Conservation (phyloP, 2,797 vertebrate species). For the Carduelis carduelis region DNA sequence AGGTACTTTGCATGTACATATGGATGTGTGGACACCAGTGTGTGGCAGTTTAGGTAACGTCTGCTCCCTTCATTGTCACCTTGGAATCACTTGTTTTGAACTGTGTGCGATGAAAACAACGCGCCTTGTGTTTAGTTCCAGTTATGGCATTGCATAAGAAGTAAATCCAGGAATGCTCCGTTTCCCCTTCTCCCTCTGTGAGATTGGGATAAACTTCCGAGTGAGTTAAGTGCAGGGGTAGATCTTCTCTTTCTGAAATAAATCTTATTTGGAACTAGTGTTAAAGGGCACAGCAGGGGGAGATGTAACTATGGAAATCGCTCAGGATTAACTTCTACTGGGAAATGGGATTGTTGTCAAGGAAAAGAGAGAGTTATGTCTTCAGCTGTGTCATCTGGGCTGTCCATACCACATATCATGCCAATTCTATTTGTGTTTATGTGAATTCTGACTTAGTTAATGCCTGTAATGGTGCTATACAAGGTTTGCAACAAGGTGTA, state of each 20-base stretch:
- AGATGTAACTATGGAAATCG: neutral
- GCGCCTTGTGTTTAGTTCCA: neutral
- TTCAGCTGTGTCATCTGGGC: neutral
- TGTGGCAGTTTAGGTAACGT: neutral
- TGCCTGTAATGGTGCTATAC: neutral
- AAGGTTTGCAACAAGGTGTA: neutral
- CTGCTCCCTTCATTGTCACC: neutral
- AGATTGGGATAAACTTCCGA: neutral
- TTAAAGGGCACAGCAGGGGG: neutral
- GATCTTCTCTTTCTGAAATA: neutral
- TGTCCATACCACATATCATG: neutral
- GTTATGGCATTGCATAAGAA: neutral
- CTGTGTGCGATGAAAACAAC: neutral
- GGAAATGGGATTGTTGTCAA: neutral
- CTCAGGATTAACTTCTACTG: neutral
- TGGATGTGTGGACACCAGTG: rapidly evolving
- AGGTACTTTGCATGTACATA: no score
- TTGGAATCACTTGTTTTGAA: neutral
- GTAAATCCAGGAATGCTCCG: neutral
- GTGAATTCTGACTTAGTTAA: neutral
- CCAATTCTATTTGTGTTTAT: neutral
- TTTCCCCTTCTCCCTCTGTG: neutral
- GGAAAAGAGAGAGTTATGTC: neutral
- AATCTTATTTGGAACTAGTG: neutral
- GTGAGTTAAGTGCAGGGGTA: neutral